A percentile compares a stretch with the other conserved stretches of the same genome.
phyloP scores from a whole-genome alignment of 2,888 invertebrate genomes.

The Vanessa cardui region DNA sequence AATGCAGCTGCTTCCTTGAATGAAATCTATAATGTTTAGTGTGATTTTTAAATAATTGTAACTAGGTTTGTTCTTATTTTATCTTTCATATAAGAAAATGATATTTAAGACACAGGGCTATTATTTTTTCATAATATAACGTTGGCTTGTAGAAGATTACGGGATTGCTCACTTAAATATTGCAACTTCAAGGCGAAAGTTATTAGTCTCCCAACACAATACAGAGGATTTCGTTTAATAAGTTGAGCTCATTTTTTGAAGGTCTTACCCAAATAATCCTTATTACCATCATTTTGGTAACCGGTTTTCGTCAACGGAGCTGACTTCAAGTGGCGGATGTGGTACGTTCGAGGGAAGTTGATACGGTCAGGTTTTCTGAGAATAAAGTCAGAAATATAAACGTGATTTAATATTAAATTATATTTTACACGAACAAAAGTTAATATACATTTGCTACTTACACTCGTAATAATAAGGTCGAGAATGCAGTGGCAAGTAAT shows the following conservation, averaged over 20 bases:
- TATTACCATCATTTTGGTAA: conserved; percentile 16
- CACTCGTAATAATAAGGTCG: not conserved
- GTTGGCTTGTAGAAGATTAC: too few relatives aligned
- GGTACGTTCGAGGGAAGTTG: conserved; percentile 20
- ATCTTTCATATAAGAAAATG: too few relatives aligned
- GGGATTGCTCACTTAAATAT: not conserved
- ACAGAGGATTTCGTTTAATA: not conserved
- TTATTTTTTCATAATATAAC: too few relatives aligned
- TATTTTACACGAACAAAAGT: not conserved
- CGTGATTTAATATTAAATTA: conserved; percentile 12
- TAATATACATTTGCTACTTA: not conserved
- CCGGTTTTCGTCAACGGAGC: conserved; percentile 29
- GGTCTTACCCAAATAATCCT: conserved; percentile 26
- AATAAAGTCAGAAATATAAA: conserved; percentile 10
- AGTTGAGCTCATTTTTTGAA: not conserved
- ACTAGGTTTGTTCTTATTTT: too few relatives aligned
- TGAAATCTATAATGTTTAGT: too few relatives aligned
- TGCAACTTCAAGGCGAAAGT: not conserved
- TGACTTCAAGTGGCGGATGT: conserved; percentile 27
- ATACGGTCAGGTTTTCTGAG: conserved; percentile 7
- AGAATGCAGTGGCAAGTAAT: not conserved
- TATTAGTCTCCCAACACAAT: not conserved
- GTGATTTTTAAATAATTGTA: too few relatives aligned
- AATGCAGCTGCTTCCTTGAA: too few relatives aligned
- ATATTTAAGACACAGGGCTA: too few relatives aligned